Conservation (phyloP, 2,113 vertebrate species). For the Gobio gobio region DNA sequence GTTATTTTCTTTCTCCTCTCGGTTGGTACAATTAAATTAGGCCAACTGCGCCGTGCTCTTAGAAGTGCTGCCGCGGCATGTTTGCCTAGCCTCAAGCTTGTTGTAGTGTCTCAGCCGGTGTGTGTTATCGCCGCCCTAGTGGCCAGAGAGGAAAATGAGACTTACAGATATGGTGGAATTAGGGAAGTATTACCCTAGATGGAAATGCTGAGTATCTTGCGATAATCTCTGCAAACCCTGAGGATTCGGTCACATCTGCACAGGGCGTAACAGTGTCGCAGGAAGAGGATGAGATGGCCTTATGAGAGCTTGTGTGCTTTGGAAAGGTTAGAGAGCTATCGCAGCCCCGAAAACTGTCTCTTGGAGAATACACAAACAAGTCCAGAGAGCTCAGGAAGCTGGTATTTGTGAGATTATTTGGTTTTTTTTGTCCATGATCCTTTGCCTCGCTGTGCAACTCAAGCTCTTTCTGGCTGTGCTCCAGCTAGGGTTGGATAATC, state of each 20-base stretch:
- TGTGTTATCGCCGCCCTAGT: background rate
- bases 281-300: conserved; percentile 33
- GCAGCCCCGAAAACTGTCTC: background rate
- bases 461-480: conserved; percentile 33
- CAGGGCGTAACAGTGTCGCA: conserved; percentile 31
- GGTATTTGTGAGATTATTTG: conserved; percentile 9
- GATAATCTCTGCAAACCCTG: conserved; percentile 7
- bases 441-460: background rate
- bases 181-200: conserved; percentile 52
- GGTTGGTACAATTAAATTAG: conserved; percentile 67
- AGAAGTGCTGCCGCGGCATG: conserved; percentile 40
- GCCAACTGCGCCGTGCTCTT: conserved; percentile 55
- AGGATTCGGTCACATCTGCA: conserved; percentile 33
- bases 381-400: conserved; percentile 22
- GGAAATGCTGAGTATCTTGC: conserved; percentile 36
- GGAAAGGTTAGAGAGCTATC: background rate
- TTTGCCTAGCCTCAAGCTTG: conserved; percentile 48
- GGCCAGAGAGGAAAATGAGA: background rate
- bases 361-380: background rate
- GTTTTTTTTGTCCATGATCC: conserved; percentile 37
- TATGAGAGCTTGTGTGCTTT: conserved; percentile 38
- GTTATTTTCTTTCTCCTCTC: conserved; percentile 55
- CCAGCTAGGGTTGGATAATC: background rate
- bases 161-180: conserved; percentile 55
- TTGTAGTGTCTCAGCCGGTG: background rate